Base-by-base conservation (phyloP, 1,140 invertebrate species). In the Drosophila mojavensis region DNA sequence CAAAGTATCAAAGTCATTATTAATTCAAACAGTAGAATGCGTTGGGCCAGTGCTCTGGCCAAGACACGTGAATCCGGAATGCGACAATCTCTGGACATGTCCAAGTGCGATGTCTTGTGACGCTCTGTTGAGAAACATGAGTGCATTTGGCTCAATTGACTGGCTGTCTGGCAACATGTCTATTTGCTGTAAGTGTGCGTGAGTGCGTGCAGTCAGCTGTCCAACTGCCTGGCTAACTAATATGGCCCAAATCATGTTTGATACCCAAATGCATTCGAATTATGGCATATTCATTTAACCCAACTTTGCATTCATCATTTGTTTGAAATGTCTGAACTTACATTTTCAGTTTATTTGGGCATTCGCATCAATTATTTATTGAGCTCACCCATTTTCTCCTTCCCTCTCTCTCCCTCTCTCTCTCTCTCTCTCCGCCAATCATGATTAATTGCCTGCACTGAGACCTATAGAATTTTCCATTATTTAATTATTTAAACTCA, bases 141-240 rank as follows among this genome's bases (percentile, higher is more conserved):
- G 71, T 74, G 71, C 71, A 74, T 74, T 74, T 74, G 58, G 33
- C 39, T n/a, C 64, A 69, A 74, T 69, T 62, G 65, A 74, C 68
- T 61, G 41, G 41, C 65, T 74, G 58, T 74, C 58, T 67, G 55
- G 64, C 50, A 58, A 59, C 39, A 62, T 66, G 62, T 72, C 69
- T 54, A 72, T 60, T 43, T 74, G 68, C n/a, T 47, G 43, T 47
- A 9, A 17, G 15, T 47, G 43, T 47, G 5, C 6, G 43, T 47
- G 43, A 3, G n/a, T 45, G 43, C n/a, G 43, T 17, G n/a, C 47
- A 43, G 54, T 28, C 26, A 43, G 30, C 33, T 63, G 43, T 43
- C 67, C 53, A 56, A 43, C 55, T 83, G 78, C 48, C n/a, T 58
- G 41, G n/a, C 47, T 10, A 53, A n/a, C 26, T 36, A 53, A 58